These are phyloP conservation scores for Epirrhoe tristata DNA, from an alignment of 2,888 invertebrate species.

Conservation along the genomic window DNA sequence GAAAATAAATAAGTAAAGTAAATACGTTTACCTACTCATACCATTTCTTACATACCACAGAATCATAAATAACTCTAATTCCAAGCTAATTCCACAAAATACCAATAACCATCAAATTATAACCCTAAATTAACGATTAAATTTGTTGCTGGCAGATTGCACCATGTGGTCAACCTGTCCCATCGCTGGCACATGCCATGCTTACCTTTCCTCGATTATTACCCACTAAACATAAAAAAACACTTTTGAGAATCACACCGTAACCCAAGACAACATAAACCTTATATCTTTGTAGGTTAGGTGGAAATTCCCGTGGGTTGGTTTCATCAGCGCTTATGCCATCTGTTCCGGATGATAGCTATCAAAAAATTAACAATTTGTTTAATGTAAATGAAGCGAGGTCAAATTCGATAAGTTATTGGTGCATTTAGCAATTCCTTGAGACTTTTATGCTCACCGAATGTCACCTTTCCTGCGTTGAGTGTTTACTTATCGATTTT, in stretches of 20 bases:
- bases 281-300: slow-evolving; percentile 35
- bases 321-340: slow-evolving; percentile 53
- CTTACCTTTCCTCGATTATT: slow-evolving; percentile 76
- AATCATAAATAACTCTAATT: neutral
- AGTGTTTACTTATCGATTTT: slow-evolving; percentile 73
- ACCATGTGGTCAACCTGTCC: slow-evolving; percentile 85
- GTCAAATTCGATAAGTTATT: slow-evolving; percentile 82
- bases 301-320: slow-evolving; percentile 43
- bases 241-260: slow-evolving; percentile 56
- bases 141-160: slow-evolving; percentile 74
- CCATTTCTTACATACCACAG: neutral
- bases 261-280: slow-evolving; percentile 35
- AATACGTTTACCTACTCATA: too few species aligned
- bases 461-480: slow-evolving; percentile 79
- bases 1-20: too few species aligned
- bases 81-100: slow-evolving; percentile 22
- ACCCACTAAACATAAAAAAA: slow-evolving; percentile 70
- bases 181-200: slow-evolving; percentile 84
- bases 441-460: slow-evolving; percentile 77
- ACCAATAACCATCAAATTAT: slow-evolving; percentile 58
- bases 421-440: slow-evolving; percentile 74
- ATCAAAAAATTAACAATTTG: slow-evolving; percentile 86
- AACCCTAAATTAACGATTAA: slow-evolving; percentile 74
- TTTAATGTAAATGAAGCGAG: slow-evolving; percentile 84
- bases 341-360: slow-evolving; percentile 84